These are phyloP conservation scores for Macaca fascicularis DNA, from an alignment of 2,113 vertebrate species.

Conservation along the genomic window T2T-MFA8v1.1 NC_088391.1:58898001-58898500, in stretches of 20 bases:
- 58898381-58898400: background rate
- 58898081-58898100: slow-evolving; percentile 34
- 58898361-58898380: background rate
- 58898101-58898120: slow-evolving; percentile 27
- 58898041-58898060: background rate
- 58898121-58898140: slow-evolving; percentile 38
- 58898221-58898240: background rate
- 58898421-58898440: background rate
- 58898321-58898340: background rate
- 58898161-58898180: background rate
- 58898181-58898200: background rate
- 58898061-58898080: slow-evolving; percentile 43
- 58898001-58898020: slow-evolving; percentile 41
- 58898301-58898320: background rate
- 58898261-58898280: background rate
- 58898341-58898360: background rate
- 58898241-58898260: background rate
- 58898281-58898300: background rate
- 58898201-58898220: background rate
- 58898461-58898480: background rate
- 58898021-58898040: slow-evolving; percentile 11
- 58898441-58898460: background rate
- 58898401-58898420: background rate
- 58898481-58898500: background rate
- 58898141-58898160: slow-evolving; percentile 33